phyloP scores from a whole-genome alignment of 2,113 vertebrate species.

The Apteryx owenii region DNA sequence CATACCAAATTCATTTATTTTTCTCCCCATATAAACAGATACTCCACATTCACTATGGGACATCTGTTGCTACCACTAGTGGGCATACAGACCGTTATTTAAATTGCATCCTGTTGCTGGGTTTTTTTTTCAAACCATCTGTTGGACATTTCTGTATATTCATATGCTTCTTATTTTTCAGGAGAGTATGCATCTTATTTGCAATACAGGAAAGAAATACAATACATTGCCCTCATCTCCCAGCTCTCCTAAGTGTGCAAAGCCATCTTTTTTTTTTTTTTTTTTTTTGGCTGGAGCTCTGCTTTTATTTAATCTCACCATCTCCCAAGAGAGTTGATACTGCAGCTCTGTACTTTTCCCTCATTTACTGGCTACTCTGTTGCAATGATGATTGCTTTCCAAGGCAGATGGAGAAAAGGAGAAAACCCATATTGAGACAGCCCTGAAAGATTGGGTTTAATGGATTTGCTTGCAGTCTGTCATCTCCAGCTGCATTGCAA shows the following conservation, averaged over 20 bases:
- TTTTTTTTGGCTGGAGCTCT: background rate
- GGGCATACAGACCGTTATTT: background rate
- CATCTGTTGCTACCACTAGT: background rate
- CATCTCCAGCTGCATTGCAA: background rate
- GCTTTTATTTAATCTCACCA: background rate
- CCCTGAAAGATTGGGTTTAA: background rate
- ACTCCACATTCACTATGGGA: background rate
- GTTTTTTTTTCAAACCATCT: background rate
- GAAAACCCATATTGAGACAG: background rate
- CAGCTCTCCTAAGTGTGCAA: background rate
- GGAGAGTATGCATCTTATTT: background rate
- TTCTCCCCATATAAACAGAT: background rate
- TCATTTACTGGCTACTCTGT: background rate
- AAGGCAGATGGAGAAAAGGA: background rate
- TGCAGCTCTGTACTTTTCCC: background rate
- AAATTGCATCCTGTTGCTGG: background rate
- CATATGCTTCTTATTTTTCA: background rate
- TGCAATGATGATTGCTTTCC: background rate
- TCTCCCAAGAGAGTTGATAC: background rate
- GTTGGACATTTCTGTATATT: background rate
- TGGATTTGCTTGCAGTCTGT: background rate
- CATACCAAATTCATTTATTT: background rate
- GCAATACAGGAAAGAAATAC: background rate
- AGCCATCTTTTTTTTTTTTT: background rate
- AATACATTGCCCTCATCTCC: background rate